Evolutionary conservation across 2,113 vertebrate genomes (phyloP).

Genomic region (Oryzias melastigma): DNA sequence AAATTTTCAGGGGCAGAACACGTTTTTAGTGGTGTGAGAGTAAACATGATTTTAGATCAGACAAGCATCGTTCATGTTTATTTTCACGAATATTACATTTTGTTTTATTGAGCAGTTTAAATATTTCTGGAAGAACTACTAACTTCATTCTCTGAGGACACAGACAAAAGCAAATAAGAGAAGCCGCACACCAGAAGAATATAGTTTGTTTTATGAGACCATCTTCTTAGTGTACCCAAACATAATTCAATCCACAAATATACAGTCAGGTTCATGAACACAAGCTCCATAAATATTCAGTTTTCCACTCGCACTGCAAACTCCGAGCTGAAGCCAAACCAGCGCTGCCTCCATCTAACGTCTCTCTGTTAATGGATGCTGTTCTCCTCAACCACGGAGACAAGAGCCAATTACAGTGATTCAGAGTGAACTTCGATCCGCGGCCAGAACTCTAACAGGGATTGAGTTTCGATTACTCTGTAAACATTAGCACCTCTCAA

Average conservation of each 20-base stretch:
- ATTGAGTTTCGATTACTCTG: conserved; percentile 48
- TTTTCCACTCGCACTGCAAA: conserved; percentile 14
- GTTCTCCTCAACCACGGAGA: conserved; percentile 41
- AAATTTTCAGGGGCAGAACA: too few relatives aligned
- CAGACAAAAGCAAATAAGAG: too few relatives aligned
- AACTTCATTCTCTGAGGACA: too few relatives aligned
- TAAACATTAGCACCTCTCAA: conserved; percentile 39
- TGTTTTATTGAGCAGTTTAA: neutral
- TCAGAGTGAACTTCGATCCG: conserved; percentile 24
- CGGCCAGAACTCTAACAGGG: conserved; percentile 28
- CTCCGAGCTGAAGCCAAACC: conserved; percentile 24
- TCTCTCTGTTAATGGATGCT: conserved; percentile 54
- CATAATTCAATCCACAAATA: neutral
- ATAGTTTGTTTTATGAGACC: neutral
- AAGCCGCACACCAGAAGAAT: neutral
- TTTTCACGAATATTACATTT: conserved; percentile 12
- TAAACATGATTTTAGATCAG: too few relatives aligned
- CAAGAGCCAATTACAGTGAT: conserved; percentile 55
- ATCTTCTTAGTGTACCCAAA: neutral
- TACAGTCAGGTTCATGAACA: neutral
- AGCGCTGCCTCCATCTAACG: conserved; percentile 17
- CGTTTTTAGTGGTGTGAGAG: too few relatives aligned
- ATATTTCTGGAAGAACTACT: neutral
- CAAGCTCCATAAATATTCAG: conserved; percentile 19
- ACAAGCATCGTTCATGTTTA: neutral